Percentiles rank a stretch among this genome's conserved stretches.
phyloP scores from a whole-genome alignment of 2,888 invertebrate species.

The Tromatobia lineatoria region DNA sequence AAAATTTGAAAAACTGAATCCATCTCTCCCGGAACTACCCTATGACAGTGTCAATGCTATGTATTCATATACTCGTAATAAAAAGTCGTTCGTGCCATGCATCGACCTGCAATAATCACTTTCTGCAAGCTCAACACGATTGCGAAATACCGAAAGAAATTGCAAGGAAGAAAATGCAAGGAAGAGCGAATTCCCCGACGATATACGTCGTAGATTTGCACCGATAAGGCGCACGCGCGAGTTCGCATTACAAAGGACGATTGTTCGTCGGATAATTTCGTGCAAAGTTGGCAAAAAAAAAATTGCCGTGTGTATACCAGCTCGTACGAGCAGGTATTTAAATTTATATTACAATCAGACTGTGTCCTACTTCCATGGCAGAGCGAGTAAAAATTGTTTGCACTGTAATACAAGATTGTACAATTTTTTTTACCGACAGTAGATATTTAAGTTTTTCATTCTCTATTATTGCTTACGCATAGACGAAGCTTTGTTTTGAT shows the following conservation, averaged over 20 bases:
- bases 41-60: not conserved
- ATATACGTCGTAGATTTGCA: slow-evolving; percentile 69
- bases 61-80: not conserved
- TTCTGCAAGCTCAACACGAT: slow-evolving; percentile 40
- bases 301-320: slow-evolving; percentile 1
- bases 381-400: not conserved
- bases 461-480: too few species aligned
- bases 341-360: slow-evolving; percentile 48
- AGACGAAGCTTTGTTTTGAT: too few species aligned
- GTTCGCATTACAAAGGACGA: slow-evolving; percentile 51
- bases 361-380: slow-evolving; percentile 36
- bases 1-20: not conserved
- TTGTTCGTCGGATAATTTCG: slow-evolving; percentile 3
- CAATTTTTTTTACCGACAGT: not conserved
- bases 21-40: not conserved
- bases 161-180: slow-evolving; percentile 74
- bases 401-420: not conserved
- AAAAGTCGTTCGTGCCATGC: slow-evolving; percentile 6
- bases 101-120: slow-evolving; percentile 17
- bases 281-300: slow-evolving; percentile 36
- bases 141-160: slow-evolving; percentile 22
- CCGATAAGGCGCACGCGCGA: slow-evolving; percentile 5
- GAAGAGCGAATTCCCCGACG: slow-evolving; percentile 76
- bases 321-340: slow-evolving; percentile 48
- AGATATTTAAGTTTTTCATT: not conserved